Conservation (phyloP, 1,140 invertebrate genomes). For the Dinoponera quadriceps region DNA sequence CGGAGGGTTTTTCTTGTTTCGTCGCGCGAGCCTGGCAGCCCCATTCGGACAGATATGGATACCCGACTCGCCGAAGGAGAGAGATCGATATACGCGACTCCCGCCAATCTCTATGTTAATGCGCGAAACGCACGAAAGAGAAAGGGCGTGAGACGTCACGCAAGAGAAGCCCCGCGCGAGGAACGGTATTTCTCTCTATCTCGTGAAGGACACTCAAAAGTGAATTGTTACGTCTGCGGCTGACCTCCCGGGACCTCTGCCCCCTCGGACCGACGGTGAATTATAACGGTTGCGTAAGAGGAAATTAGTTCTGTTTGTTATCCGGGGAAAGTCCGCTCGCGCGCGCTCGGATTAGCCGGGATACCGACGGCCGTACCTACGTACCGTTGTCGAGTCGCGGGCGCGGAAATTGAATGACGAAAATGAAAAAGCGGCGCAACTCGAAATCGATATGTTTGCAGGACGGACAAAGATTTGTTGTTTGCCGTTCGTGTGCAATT, state of each 20-base stretch:
- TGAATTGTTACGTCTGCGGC: slow-evolving; percentile 86
- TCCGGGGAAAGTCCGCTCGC: slow-evolving; percentile 54
- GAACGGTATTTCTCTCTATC: slow-evolving; percentile 42
- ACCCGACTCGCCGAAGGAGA: slow-evolving; percentile 77
- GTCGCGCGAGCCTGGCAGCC: slow-evolving; percentile 62
- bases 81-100: slow-evolving; percentile 85
- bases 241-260: slow-evolving; percentile 83
- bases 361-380: slow-evolving; percentile 2
- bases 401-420: slow-evolving; percentile 5
- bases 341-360: slow-evolving; percentile 26
- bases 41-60: slow-evolving; percentile 75
- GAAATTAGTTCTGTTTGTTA: slow-evolving; percentile 74
- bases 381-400: too few species aligned
- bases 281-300: slow-evolving; percentile 77
- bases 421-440: background rate
- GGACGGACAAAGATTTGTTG: background rate
- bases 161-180: slow-evolving; percentile 67
- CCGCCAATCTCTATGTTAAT: slow-evolving; percentile 86
- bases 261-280: slow-evolving; percentile 77
- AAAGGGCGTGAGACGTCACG: slow-evolving; percentile 42
- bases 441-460: background rate
- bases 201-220: slow-evolving; percentile 84
- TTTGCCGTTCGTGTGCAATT: too few species aligned
- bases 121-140: slow-evolving; percentile 59
- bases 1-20: slow-evolving; percentile 65